Evolutionary conservation across 2,888 invertebrate species (phyloP).

Genomic region (Apamea anceps): DNA sequence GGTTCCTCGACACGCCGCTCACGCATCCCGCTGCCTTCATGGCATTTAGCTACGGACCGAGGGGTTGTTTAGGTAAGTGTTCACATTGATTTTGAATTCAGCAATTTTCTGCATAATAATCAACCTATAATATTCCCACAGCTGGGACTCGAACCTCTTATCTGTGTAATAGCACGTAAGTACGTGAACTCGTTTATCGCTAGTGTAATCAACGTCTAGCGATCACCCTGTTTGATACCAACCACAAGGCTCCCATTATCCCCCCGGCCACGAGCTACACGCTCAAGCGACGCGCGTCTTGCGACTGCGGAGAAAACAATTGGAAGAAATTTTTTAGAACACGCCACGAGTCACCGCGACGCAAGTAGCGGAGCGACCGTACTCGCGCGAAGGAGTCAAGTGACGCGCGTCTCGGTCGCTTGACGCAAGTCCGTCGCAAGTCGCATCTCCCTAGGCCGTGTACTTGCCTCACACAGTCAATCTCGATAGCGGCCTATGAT

Average conservation of each 20-base stretch:
- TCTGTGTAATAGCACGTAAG: not conserved
- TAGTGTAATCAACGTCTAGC: not conserved
- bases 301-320: not conserved
- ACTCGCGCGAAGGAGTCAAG: not conserved
- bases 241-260: not conserved
- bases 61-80: slow-evolving; percentile 75
- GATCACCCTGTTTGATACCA: not conserved
- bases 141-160: not conserved
- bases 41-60: slow-evolving; percentile 75
- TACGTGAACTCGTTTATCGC: not conserved
- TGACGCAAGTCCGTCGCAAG: no score
- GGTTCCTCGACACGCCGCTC: slow-evolving; percentile 69
- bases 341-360: no score
- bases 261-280: not conserved
- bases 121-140: not conserved
- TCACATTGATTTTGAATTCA: not conserved
- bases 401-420: not conserved
- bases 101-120: not conserved
- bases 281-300: not conserved
- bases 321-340: not conserved
- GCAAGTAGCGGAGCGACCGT: no score
- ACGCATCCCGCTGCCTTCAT: slow-evolving; percentile 72
- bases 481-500: no score
- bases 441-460: not conserved
- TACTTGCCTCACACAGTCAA: no score